Evolutionary conservation across 2,113 vertebrate genomes (phyloP), one percentile per base, ranked within the genome.

Genomic region (Pluvialis apricaria): DNA sequence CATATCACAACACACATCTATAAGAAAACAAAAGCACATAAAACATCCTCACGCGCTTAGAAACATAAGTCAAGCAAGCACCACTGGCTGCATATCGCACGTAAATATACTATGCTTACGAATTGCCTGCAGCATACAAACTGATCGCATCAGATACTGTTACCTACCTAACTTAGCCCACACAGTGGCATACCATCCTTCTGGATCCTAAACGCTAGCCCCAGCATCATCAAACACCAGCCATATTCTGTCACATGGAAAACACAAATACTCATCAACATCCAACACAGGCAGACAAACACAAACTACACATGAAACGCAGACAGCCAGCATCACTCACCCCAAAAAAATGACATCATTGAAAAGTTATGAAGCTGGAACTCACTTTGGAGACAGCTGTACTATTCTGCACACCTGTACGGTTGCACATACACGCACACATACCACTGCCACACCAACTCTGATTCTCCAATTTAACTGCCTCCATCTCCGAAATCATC

Each of bases 251-350:
- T 70, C 96, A 96, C 75, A 83, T 66, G 78, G 49, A 87, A 92
- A 91, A 82, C 87, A 94, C 55, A 94, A 95, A 91, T 86, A 96
- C 82, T 93, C 90, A 76, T 94, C 96, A 94, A 75, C 94, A 95
- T 77, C 82, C 68, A 90, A 28, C 60, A 82, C 60, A 78, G 52
- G 68, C 83, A 86, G 91, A 88, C 81, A 90, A 97, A 94, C 83
- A 92, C 49, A 92, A 90, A 82, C 57, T 58, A 73, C 78, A 88
- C 61, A 49, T 28, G 26, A 92, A 77, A 78, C 3, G 5, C 61
- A 82, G 79, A 47, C 76, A 88, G 42, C 8, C 62, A 89, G 70
- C 55, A 88, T 36, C 44, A 29, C 57, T 93, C 65, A 54, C 38
- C 34, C 13, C 3, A 6, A 31, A 78, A 79, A 82, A 60, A 36